Conservation (phyloP, 2,797 vertebrate genomes). For the Coranthus polyacanthus region DNA sequence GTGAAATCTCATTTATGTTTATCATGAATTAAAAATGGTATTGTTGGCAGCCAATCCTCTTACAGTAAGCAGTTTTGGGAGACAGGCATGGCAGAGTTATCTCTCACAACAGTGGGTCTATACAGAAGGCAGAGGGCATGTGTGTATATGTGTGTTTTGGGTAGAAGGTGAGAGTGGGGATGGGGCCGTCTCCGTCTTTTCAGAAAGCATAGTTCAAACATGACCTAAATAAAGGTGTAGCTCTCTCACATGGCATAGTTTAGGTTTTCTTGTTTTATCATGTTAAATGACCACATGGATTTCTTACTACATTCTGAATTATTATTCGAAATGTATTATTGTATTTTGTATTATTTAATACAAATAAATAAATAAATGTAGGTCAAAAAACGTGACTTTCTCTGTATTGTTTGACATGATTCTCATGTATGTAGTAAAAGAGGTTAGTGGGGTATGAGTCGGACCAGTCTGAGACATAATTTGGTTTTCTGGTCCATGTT, state of each 20-base stretch:
- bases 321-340: no score
- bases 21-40: slow-evolving; percentile 86
- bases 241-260: slow-evolving; percentile 66
- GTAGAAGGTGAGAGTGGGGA: slow-evolving; percentile 42
- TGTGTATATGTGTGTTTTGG: slow-evolving; percentile 16
- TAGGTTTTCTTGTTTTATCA: slow-evolving; percentile 17
- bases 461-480: no score
- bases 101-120: slow-evolving; percentile 60
- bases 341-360: no score
- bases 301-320: no score
- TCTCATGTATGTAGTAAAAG: no score
- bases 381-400: no score
- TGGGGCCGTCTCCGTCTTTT: slow-evolving; percentile 60
- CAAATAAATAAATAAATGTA: no score
- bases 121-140: slow-evolving; percentile 44
- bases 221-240: slow-evolving; percentile 85
- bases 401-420: no score
- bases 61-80: slow-evolving; percentile 85
- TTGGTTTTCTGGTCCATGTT: no score
- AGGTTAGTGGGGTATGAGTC: no score
- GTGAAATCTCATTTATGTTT: slow-evolving; percentile 84
- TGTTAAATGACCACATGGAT: no score
- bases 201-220: slow-evolving; percentile 73
- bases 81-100: slow-evolving; percentile 81
- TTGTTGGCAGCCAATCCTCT: slow-evolving; percentile 87